A percentile compares a stretch with the other conserved stretches of the same genome.
These are phyloP conservation scores for Bombyx mori DNA, from an alignment of 1,140 invertebrate species.

Conservation along the genomic window DNA sequence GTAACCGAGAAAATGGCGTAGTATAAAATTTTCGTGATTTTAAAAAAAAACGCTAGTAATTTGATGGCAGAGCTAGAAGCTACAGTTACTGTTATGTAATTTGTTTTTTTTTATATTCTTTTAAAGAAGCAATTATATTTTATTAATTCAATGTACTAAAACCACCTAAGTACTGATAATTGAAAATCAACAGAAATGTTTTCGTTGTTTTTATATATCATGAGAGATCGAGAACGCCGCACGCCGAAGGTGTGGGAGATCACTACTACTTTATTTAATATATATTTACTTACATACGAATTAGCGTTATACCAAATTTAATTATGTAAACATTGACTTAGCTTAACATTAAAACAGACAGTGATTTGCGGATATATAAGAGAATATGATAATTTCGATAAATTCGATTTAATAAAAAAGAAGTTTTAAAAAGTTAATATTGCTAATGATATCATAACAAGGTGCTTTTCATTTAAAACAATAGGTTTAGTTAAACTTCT, in stretches of 20 bases:
- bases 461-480: constrained; percentile 5
- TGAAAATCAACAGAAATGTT: constrained; percentile 24
- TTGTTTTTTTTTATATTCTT: too few relatives aligned
- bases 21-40: constrained; percentile 2
- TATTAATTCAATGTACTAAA: too few relatives aligned
- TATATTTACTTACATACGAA: constrained; percentile 67
- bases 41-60: constrained; percentile 22
- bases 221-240: constrained; percentile 37
- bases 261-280: constrained; percentile 65
- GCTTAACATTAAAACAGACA: constrained; percentile 65
- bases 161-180: too few relatives aligned
- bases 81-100: too few relatives aligned
- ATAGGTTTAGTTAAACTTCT: constrained; percentile 20
- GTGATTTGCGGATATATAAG: constrained; percentile 34
- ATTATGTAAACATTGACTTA: constrained; percentile 70
- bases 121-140: too few relatives aligned
- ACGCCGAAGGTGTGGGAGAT: constrained; percentile 65
- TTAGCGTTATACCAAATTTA: constrained; percentile 67
- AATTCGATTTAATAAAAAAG: constrained; percentile 7
- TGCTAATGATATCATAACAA: background rate
- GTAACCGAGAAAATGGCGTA: constrained; percentile 16
- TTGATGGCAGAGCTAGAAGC: constrained; percentile 9
- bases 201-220: constrained; percentile 57
- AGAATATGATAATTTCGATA: constrained; percentile 4
- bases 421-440: constrained; percentile 1